Evolutionary conservation across 2,797 vertebrate species (phyloP).

Genomic region (Phoebastria nigripes): DNA sequence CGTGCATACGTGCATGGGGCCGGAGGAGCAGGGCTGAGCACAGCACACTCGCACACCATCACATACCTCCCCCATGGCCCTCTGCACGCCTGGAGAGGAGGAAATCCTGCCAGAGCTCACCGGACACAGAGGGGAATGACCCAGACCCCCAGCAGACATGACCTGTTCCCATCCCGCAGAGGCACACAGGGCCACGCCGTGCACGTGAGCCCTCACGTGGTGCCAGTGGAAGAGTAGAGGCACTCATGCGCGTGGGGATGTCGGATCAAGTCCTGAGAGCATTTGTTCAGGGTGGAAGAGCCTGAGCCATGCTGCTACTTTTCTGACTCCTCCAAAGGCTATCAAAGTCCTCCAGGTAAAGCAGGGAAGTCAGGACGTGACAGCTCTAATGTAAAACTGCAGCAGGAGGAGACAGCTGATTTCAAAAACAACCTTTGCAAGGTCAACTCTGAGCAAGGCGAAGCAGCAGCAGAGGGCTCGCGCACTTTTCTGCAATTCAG

Average conservation of each 20-base stretch:
- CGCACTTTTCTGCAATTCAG: slow-evolving; percentile 2
- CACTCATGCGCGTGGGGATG: accelerated
- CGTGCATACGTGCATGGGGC: accelerated
- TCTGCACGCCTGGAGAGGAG: background rate
- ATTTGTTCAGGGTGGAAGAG: background rate
- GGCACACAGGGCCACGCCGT: background rate
- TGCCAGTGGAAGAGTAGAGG: background rate
- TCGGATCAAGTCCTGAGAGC: background rate
- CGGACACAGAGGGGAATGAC: background rate
- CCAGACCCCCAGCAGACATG: background rate
- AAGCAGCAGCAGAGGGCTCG: background rate
- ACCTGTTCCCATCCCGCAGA: background rate
- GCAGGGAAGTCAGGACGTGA: background rate
- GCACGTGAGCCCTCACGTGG: accelerated
- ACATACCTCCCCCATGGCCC: background rate
- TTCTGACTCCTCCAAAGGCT: background rate
- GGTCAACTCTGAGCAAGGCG: background rate
- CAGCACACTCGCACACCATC: background rate
- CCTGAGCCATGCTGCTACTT: background rate
- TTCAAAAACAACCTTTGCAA: slow-evolving; percentile 32
- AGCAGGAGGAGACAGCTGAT: background rate
- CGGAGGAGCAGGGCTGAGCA: background rate
- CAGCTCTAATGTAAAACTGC: background rate
- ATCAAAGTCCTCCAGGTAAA: background rate
- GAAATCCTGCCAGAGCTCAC: slow-evolving; percentile 1